These are phyloP conservation scores for Odontothrips loti DNA, from an alignment of 2,888 invertebrate genomes.

Conservation along the genomic window DNA sequence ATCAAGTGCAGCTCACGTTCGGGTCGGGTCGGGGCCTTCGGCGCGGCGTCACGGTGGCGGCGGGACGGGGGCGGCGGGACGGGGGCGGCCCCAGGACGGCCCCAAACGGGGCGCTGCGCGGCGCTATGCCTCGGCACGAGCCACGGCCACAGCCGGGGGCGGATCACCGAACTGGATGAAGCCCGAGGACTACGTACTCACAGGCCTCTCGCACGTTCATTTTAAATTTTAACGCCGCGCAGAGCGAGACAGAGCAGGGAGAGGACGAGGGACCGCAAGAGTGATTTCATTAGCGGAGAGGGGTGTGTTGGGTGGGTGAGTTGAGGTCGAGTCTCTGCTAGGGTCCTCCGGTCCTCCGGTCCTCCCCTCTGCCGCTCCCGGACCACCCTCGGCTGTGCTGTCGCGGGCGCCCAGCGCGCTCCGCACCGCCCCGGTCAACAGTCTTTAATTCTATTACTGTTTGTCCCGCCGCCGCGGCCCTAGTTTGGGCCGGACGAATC, in stretches of 20 bases:
- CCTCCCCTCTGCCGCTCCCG: background rate
- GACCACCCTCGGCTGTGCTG: background rate
- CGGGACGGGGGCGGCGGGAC: no score
- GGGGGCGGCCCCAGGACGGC: no score
- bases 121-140: background rate
- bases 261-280: background rate
- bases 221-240: no score
- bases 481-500: background rate
- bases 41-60: background rate
- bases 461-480: background rate
- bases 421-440: constrained; percentile 6
- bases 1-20: background rate
- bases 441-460: constrained; percentile 18
- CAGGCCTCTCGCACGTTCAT: no score
- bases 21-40: background rate
- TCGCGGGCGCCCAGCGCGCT: background rate
- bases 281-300: constrained; percentile 20
- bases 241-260: background rate
- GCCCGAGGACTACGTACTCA: no score
- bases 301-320: background rate
- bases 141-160: no score
- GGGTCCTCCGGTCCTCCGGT: background rate
- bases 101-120: background rate
- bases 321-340: background rate
- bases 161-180: no score